A percentile compares a stretch with the other conserved stretches of the same genome.
These are phyloP conservation scores for Harmothoe impar DNA, from an alignment of 2,888 invertebrate genomes.

Conservation along the genomic window DNA sequence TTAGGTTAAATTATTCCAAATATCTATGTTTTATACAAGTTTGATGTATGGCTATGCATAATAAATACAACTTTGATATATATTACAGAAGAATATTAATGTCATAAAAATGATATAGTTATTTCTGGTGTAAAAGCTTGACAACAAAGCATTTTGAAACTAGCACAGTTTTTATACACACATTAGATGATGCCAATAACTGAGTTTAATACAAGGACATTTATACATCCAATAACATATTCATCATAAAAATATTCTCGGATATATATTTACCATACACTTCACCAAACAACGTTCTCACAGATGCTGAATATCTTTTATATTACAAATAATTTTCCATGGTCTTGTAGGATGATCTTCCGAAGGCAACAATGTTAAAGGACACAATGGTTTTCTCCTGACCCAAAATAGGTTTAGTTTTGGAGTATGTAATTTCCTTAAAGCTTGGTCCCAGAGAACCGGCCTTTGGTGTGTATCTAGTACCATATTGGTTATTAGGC, in stretches of 20 bases:
- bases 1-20: not conserved
- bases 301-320: not conserved
- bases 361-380: constrained; percentile 29
- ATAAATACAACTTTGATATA: no score
- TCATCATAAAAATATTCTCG: no score
- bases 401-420: not conserved
- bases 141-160: not conserved
- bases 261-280: no score
- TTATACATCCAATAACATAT: not conserved
- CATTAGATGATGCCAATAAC: not conserved
- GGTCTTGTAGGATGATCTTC: not conserved
- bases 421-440: not conserved
- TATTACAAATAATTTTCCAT: not conserved
- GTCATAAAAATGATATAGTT: no score
- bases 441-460: constrained; percentile 21
- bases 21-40: no score
- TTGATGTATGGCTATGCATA: no score
- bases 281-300: not conserved
- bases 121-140: no score
- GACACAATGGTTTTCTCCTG: constrained; percentile 39
- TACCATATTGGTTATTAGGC: not conserved
- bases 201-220: not conserved
- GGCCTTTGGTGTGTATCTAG: not conserved
- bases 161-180: not conserved
- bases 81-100: no score